Conservation (phyloP, 2,888 invertebrate species). For the Acrobeloides nanus region DNA sequence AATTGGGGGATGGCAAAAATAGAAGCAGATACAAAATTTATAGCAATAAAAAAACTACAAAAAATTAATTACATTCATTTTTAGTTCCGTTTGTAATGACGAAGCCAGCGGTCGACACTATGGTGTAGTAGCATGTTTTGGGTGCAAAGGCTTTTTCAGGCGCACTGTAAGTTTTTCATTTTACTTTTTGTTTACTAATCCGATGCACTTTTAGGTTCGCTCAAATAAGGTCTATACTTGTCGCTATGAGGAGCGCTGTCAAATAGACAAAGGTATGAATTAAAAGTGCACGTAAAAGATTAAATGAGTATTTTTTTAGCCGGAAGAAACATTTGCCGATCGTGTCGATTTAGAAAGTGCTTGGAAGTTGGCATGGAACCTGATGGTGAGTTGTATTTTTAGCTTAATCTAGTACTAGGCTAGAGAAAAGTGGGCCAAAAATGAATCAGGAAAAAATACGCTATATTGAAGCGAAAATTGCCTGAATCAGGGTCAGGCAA, state of each 20-base stretch:
- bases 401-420: no score
- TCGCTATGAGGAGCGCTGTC: conserved; percentile 45
- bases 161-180: conserved; percentile 25
- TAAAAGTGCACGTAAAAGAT: background rate
- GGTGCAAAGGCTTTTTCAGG: conserved; percentile 51
- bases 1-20: no score
- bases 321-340: conserved; percentile 50
- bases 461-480: no score
- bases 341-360: conserved; percentile 51
- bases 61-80: conserved; percentile 13
- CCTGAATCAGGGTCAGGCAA: no score
- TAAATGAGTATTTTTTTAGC: conserved; percentile 23
- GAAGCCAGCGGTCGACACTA: conserved; percentile 49
- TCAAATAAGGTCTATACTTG: conserved; percentile 46
- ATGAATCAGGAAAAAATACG: no score
- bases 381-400: conserved; percentile 26
- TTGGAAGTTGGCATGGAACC: conserved; percentile 52
- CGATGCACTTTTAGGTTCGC: conserved; percentile 21
- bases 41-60: no score
- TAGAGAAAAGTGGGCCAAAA: no score
- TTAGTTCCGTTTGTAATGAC: conserved; percentile 49
- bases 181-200: background rate
- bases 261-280: conserved; percentile 44
- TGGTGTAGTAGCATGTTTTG: conserved; percentile 50
- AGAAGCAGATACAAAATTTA: no score